These are phyloP conservation scores for Cydia strobilella DNA, from an alignment of 1,140 invertebrate species.

Conservation along the genomic window DNA sequence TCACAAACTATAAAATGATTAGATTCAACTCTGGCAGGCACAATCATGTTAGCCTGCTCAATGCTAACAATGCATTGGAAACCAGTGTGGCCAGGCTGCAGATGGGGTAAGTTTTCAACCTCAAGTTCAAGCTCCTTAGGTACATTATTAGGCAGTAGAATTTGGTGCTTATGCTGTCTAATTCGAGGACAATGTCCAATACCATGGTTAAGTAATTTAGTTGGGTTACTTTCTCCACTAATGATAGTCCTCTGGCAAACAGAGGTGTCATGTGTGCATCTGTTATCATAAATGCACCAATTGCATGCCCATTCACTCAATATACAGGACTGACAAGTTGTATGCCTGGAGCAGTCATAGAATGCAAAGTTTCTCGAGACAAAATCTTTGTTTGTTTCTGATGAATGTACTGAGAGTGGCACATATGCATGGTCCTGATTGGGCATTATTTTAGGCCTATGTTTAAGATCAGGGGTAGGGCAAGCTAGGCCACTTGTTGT, in stretches of 20 bases:
- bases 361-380: conserved; percentile 96
- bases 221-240: conserved; percentile 90
- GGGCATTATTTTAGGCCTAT: conserved; percentile 89
- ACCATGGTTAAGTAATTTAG: conserved; percentile 86
- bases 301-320: conserved; percentile 95
- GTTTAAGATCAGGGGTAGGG: conserved; percentile 88
- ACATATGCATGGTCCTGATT: conserved; percentile 94
- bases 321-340: conserved; percentile 92
- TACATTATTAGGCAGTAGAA: conserved; percentile 93
- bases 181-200: conserved; percentile 91
- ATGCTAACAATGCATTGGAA: conserved; percentile 96
- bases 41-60: conserved; percentile 92
- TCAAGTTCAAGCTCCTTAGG: conserved; percentile 93
- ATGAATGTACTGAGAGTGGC: conserved; percentile 94
- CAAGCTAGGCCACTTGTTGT: conserved; percentile 91
- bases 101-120: conserved; percentile 94
- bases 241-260: conserved; percentile 91
- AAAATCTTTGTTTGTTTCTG: conserved; percentile 97
- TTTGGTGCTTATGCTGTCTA: conserved; percentile 82
- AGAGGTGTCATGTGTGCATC: conserved; percentile 93
- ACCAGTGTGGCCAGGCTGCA: conserved; percentile 90
- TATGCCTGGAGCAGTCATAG: conserved; percentile 95
- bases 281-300: conserved; percentile 98
- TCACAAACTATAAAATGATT: conserved; percentile 93
- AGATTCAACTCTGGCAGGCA: conserved; percentile 91